Evolutionary conservation across 2,113 vertebrate genomes (phyloP), one percentile per base, ranked within the genome.

Genomic region (Aspidoscelis tigris): DNA sequence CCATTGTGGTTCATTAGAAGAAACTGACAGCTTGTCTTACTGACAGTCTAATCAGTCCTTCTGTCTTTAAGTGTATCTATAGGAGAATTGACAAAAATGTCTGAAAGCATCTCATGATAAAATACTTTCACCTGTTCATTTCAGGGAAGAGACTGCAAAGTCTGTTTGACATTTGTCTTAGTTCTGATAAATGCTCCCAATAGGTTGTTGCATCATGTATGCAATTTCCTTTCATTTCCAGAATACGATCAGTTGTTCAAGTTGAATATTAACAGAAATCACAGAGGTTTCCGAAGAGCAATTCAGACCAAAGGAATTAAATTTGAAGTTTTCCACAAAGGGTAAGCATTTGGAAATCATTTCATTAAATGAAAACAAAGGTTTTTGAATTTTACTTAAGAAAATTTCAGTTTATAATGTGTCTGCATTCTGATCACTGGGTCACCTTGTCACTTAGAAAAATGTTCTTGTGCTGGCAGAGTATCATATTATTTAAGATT

Each of bases 291-390:
- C 92, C 96, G 95, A 79, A 96, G 98, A 78, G 95, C 97, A 0
- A 91, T 99, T 87, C 95, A 97, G 7, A 96, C 96, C 75, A 99
- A 99, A 95, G 98, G 98, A 83, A 95, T 99, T 81, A 99, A 99
- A 87, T 98, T 99, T 78, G 98, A 99, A 92, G 94, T 99, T 89
- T 97, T 98, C 92, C 98, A 99, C 94, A 99, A 99, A 96, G 98
- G 98, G 98, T 99, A 92, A 97, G 97, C 66, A 81, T 80, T 83
- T 61, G 58, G 58, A 61, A 61, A 61, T 58, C 55, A 58, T 16
- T 39, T 12, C 18, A 18, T 33, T 33, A 20, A 75, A 71, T n/a
- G 50, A 39, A 61, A 20, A 44, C n/a, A 78, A 78, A 10, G 33
- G 12, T 3, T 44, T 76, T 83, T 68, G 10, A 6, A 33, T 47